These are phyloP conservation scores for Ailurus styani DNA, from an alignment of 2,113 vertebrate species.

Conservation along the genomic window DNA sequence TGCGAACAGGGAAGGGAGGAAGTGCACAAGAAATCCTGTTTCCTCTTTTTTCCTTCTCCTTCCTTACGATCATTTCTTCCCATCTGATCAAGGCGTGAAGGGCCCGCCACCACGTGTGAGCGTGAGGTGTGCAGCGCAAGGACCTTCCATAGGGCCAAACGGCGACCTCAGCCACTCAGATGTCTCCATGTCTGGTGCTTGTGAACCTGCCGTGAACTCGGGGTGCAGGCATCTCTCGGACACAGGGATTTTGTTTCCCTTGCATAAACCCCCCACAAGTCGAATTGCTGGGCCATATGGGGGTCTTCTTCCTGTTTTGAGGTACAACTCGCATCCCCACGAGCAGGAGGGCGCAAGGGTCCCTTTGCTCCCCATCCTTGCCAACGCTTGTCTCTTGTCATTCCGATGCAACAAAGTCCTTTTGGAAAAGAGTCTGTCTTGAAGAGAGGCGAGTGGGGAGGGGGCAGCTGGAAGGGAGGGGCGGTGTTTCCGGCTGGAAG, in stretches of 20 bases:
- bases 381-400: neutral
- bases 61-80: neutral
- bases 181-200: neutral
- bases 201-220: neutral
- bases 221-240: neutral
- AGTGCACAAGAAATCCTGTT: neutral
- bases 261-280: neutral
- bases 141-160: neutral
- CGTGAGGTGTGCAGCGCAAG: too few relatives aligned
- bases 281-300: neutral
- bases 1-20: neutral
- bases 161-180: neutral
- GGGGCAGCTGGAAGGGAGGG: too few relatives aligned
- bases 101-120: neutral
- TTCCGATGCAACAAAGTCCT: neutral
- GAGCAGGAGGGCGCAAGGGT: neutral
- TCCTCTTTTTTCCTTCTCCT: neutral
- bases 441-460: neutral
- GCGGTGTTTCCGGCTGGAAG: neutral
- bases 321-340: too few relatives aligned
- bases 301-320: accelerated
- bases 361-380: neutral
- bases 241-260: neutral
- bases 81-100: neutral
- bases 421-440: neutral